These are phyloP conservation scores for Anguilla obscura DNA, from an alignment of 2,797 vertebrate species.

Conservation along the genomic window DNA sequence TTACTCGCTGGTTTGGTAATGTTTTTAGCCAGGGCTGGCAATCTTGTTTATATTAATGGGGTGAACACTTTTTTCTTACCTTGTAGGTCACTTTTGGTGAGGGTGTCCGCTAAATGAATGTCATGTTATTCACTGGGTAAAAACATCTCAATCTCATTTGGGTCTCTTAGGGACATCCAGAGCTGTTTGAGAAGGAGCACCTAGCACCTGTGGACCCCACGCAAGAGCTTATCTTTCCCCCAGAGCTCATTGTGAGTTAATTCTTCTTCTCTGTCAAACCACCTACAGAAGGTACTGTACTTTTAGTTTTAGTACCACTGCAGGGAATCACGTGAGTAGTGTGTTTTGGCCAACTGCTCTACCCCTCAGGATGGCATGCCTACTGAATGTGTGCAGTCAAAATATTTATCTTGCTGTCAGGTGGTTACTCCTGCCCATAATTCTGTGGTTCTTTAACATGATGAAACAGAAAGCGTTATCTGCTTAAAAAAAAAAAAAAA, in stretches of 20 bases:
- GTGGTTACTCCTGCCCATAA: too few species aligned
- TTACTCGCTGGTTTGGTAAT: not conserved
- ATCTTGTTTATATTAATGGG: not conserved
- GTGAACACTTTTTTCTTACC: not conserved
- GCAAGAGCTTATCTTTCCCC: constrained; percentile 92
- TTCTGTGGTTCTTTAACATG: too few species aligned
- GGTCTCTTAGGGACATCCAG: constrained; percentile 53
- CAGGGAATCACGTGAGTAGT: too few species aligned
- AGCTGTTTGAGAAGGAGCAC: constrained; percentile 70
- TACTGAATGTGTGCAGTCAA: too few species aligned
- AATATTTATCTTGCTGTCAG: too few species aligned
- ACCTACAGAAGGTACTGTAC: too few species aligned
- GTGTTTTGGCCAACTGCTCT: too few species aligned
- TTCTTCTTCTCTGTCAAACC: not conserved
- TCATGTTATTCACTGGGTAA: not conserved
- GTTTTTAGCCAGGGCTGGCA: not conserved
- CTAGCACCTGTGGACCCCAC: constrained; percentile 84
- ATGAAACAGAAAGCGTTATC: too few species aligned
- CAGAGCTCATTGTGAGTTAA: constrained; percentile 83
- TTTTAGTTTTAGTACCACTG: too few species aligned
- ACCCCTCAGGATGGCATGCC: too few species aligned
- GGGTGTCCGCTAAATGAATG: not conserved
- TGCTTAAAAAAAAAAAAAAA: too few species aligned
- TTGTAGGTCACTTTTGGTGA: too few species aligned
- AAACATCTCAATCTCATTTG: not conserved